These are phyloP conservation scores for Anoura caudifer DNA, from an alignment of 2,113 vertebrate species.

Conservation along the genomic window DNA sequence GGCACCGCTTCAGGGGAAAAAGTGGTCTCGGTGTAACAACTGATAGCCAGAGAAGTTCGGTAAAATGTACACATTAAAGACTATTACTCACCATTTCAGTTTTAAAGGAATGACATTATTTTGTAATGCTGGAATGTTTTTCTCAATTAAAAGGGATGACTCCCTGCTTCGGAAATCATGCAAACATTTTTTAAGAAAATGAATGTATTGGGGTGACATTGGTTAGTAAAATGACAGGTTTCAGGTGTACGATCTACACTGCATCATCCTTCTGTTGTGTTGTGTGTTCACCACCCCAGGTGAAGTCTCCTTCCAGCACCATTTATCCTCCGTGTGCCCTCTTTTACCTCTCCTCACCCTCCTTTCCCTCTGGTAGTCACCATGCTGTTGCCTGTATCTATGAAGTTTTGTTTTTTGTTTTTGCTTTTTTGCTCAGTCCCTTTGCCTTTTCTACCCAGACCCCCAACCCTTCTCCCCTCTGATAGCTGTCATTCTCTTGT, in stretches of 20 bases:
- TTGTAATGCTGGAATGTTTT: slow-evolving; percentile 19
- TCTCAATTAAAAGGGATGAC: background rate
- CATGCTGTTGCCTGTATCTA: background rate
- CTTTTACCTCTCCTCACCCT: background rate
- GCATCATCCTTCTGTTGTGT: background rate
- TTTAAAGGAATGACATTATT: slow-evolving; percentile 20
- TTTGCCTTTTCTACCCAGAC: background rate
- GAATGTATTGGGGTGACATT: background rate
- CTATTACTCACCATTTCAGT: background rate
- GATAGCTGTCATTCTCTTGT: background rate
- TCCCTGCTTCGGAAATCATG: background rate
- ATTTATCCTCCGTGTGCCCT: background rate
- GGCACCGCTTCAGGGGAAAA: background rate
- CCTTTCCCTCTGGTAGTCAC: background rate
- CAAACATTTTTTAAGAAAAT: background rate
- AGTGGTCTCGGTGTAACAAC: background rate
- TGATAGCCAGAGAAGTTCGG: background rate
- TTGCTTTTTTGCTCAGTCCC: background rate
- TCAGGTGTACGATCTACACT: background rate
- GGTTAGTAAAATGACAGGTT: background rate
- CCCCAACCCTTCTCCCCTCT: background rate
- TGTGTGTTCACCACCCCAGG: background rate
- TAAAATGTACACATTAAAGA: background rate
- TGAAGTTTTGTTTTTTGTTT: background rate
- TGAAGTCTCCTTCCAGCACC: background rate